A percentile compares a stretch with the other conserved stretches of the same genome.
Conservation (phyloP, 2,113 vertebrate genomes). For the Hipposideros armiger region DNA sequence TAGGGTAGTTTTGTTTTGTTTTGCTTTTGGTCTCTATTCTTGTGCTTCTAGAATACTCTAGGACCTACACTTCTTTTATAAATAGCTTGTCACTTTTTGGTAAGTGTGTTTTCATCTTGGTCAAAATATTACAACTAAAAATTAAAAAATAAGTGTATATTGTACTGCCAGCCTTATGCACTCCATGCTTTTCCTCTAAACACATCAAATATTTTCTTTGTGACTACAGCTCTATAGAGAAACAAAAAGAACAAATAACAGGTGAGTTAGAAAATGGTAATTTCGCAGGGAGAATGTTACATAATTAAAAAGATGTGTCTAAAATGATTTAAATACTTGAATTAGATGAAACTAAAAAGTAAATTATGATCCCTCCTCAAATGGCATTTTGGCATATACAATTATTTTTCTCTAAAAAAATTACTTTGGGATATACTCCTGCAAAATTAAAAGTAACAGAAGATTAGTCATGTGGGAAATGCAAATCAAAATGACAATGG, state of each 20-base stretch:
- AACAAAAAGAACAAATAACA: neutral
- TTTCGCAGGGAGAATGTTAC: neutral
- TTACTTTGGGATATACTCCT: neutral
- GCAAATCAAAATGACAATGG: neutral
- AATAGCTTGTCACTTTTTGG: neutral
- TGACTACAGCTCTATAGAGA: neutral
- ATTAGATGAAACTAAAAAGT: neutral
- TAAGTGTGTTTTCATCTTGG: neutral
- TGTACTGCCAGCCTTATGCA: neutral
- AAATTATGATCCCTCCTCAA: neutral
- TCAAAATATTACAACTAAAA: neutral
- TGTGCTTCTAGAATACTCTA: neutral
- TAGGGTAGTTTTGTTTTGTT: neutral
- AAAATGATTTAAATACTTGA: neutral
- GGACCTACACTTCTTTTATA: neutral
- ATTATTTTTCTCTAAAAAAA: neutral
- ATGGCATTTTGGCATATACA: neutral
- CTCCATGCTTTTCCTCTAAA: neutral
- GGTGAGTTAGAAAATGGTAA: neutral
- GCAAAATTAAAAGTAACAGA: slow-evolving; percentile 1
- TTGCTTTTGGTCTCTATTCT: neutral
- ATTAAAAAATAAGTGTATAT: neutral
- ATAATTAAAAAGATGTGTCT: neutral
- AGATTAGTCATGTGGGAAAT: neutral
- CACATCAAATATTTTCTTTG: neutral